Percentiles rank a stretch among this genome's conserved stretches.
These are phyloP conservation scores for Erpobdella octoculata DNA, from an alignment of 2,888 invertebrate species.

Conservation along the genomic window DNA sequence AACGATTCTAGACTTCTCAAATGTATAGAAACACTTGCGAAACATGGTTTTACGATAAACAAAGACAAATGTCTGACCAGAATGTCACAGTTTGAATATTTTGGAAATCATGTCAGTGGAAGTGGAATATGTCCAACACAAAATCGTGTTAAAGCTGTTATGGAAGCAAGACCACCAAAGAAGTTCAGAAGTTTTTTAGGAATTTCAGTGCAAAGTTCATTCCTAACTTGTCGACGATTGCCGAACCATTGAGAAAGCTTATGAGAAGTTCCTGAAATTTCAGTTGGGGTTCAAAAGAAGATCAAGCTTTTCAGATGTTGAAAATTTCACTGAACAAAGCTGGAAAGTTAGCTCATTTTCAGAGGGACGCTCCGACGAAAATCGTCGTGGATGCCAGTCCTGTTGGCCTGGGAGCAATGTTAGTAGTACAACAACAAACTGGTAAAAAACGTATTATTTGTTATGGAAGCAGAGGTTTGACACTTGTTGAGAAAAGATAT, in stretches of 20 bases:
- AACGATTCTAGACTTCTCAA: too few species aligned
- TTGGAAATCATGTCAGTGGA: too few species aligned
- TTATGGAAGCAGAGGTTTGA: too few species aligned
- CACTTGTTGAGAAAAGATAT: too few species aligned
- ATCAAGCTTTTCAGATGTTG: background rate
- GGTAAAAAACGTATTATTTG: too few species aligned
- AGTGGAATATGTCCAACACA: too few species aligned
- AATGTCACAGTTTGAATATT: too few species aligned
- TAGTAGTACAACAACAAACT: too few species aligned
- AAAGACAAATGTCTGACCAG: too few species aligned
- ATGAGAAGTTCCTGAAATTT: background rate
- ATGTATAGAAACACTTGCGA: too few species aligned
- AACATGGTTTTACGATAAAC: too few species aligned
- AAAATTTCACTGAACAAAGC: background rate
- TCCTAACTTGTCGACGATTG: background rate
- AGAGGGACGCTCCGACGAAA: background rate
- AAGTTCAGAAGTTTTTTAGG: background rate
- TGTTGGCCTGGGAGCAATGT: background rate
- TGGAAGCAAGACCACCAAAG: background rate
- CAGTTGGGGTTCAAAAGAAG: background rate
- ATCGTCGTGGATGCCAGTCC: background rate
- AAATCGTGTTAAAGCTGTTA: too few species aligned
- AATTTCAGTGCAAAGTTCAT: background rate
- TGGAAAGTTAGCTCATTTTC: background rate
- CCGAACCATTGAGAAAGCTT: background rate